Base-by-base conservation (phyloP, 92 coral and sea anemone genomes). In the Galaxea fascicularis region DNA sequence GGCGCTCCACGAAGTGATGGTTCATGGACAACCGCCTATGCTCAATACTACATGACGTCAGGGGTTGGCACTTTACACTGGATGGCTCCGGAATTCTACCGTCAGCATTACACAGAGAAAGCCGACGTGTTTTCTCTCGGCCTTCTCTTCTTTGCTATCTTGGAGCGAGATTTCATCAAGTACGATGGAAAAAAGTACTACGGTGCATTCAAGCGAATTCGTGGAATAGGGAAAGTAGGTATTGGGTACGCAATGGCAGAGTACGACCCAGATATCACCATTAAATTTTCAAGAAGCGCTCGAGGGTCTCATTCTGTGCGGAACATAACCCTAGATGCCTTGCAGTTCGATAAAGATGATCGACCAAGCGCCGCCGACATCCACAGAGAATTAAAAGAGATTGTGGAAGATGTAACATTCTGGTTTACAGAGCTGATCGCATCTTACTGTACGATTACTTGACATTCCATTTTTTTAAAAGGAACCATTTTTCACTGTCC, bases 121-220 rank as follows among this genome's bases (percentile, higher is more conserved):
- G 94, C 98, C 24, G 98, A 94, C 52, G 82, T 94, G 9, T 94
- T 94, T 89, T 86, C 93, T 28, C 88, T 94, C 63, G 98, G 95
- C 9, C 74, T 77, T 9, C 30, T 94, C 2, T 89, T 86, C 71
- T 91, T 54, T 35, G 90, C 92, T 4, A 90, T 94, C 29, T 74
- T 88, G 26, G 84, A 84, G 67, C 93, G 95, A 1, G 79, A 75
- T 29, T 89, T 28, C 74, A 63, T 81, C 35, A 75, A 1, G 70
- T 31, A 18, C 29, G 56, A 76, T 67, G 45, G 82, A 0, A 63
- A 70, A 49, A 82, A 69, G 56, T 69, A 62, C 31, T 93, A 83
- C 62, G 96, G 93, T 24, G 93, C 89, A 4, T 86, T 90, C 68
- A 79, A 29, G 26, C 30, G 54, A 3, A 10, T 47, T 24, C 28